Evolutionary conservation across 2,888 invertebrate genomes (phyloP).

Genomic region (Plemyria rubiginata): DNA sequence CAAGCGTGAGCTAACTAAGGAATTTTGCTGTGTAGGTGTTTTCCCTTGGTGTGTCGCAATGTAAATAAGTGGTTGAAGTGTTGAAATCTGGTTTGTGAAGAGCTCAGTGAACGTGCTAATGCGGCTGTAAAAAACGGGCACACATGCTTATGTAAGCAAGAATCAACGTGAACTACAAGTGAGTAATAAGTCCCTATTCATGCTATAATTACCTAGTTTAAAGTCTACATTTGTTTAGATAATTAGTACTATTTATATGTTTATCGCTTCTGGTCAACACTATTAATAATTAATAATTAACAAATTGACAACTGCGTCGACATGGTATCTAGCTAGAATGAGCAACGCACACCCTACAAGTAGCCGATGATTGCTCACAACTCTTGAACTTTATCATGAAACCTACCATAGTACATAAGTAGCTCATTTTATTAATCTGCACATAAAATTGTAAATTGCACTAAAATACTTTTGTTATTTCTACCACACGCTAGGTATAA

Average conservation of each 20-base stretch:
- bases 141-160: constrained; percentile 79
- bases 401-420: too few relatives aligned
- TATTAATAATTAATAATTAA: too few relatives aligned
- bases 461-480: background rate
- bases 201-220: constrained; percentile 14
- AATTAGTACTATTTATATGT: background rate
- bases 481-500: background rate
- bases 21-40: constrained; percentile 75
- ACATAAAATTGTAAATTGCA: too few relatives aligned
- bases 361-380: too few relatives aligned
- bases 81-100: constrained; percentile 79
- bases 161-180: constrained; percentile 67
- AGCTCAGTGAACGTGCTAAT: constrained; percentile 68
- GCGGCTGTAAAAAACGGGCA: constrained; percentile 70
- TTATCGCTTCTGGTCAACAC: constrained; percentile 17
- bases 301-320: constrained; percentile 15
- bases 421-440: too few relatives aligned
- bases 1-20: constrained; percentile 64
- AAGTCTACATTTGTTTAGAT: constrained; percentile 16
- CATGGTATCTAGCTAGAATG: background rate
- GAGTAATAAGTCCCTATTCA: constrained; percentile 53
- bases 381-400: too few relatives aligned
- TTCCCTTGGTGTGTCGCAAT: constrained; percentile 77
- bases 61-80: constrained; percentile 80
- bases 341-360: background rate